Evolutionary conservation across 2,888 invertebrate species (phyloP).

Genomic region (Sabellastarte sp.): DNA sequence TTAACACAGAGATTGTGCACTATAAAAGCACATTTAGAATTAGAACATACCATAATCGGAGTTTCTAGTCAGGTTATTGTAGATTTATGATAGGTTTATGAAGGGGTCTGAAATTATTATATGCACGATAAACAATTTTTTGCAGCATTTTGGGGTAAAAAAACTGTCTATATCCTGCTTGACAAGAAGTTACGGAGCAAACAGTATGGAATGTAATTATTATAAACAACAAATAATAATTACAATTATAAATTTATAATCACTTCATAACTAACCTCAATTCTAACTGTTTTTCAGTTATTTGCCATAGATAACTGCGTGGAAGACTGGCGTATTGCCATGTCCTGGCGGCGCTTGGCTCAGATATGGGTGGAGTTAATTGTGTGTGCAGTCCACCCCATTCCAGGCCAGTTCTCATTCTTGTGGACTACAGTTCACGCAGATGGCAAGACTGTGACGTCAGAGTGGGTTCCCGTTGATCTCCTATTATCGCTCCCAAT

Average conservation of each 20-base stretch:
- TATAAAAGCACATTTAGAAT: no score
- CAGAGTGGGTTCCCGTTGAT: conserved; percentile 65
- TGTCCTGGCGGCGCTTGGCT: conserved; percentile 94
- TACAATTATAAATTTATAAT: neutral
- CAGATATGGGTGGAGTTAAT: conserved; percentile 65
- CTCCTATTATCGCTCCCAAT: conserved; percentile 97
- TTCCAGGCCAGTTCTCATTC: conserved; percentile 32
- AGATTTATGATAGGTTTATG: no score
- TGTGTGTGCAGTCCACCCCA: conserved; percentile 92
- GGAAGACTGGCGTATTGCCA: conserved; percentile 99
- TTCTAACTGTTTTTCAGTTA: conserved; percentile 76
- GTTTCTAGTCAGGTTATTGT: no score
- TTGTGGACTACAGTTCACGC: conserved; percentile 62
- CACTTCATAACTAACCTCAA: neutral
- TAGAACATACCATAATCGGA: no score
- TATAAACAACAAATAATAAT: no score
- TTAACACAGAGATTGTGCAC: no score
- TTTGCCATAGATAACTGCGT: conserved; percentile 99
- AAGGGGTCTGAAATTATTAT: no score
- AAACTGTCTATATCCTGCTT: no score
- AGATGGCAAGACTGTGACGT: conserved; percentile 33
- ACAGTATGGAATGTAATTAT: no score
- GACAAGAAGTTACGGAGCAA: no score
- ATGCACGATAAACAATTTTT: no score
- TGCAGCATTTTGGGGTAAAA: no score